Evolutionary conservation across 1,140 invertebrate genomes (phyloP).

Genomic region (Ditylenchus dipsaci): DNA sequence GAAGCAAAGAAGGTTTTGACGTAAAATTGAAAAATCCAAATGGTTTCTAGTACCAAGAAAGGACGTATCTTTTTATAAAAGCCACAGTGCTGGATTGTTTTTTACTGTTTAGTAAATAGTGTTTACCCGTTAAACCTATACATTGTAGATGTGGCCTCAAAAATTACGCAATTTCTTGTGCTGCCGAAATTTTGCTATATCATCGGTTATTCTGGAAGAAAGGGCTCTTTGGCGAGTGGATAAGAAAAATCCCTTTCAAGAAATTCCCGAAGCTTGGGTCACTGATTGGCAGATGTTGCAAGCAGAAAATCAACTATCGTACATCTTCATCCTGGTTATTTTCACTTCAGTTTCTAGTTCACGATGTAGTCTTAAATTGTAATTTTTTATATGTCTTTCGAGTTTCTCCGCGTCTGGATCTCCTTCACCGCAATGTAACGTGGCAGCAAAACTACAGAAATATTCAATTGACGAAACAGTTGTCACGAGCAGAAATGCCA

Average conservation of each 20-base stretch:
- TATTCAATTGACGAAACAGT: conserved; percentile 68
- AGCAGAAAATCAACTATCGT: conserved; percentile 77
- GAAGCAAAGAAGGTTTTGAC: too few relatives aligned
- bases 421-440: conserved; percentile 77
- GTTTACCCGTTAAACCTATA: too few relatives aligned
- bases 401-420: conserved; percentile 69
- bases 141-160: too few relatives aligned
- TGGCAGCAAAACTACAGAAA: conserved; percentile 82
- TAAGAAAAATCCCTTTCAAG: conserved; percentile 32
- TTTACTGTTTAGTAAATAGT: too few relatives aligned
- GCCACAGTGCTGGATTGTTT: too few relatives aligned
- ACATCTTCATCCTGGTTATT: conserved; percentile 74
- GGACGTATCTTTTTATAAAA: too few relatives aligned
- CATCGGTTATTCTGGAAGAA: background rate
- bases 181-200: conserved; percentile 4
- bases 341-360: too few relatives aligned
- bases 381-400: conserved; percentile 51
- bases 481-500: conserved; percentile 74
- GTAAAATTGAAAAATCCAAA: too few relatives aligned
- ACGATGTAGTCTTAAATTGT: conserved; percentile 5
- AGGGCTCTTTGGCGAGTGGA: conserved; percentile 35
- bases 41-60: too few relatives aligned
- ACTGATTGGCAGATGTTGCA: conserved; percentile 74
- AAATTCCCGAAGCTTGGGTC: conserved; percentile 73
- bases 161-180: background rate